A percentile compares a stretch with the other conserved stretches of the same genome.
phyloP scores from a whole-genome alignment of 2,888 invertebrate genomes.

The Ectemnius lituratus region DNA sequence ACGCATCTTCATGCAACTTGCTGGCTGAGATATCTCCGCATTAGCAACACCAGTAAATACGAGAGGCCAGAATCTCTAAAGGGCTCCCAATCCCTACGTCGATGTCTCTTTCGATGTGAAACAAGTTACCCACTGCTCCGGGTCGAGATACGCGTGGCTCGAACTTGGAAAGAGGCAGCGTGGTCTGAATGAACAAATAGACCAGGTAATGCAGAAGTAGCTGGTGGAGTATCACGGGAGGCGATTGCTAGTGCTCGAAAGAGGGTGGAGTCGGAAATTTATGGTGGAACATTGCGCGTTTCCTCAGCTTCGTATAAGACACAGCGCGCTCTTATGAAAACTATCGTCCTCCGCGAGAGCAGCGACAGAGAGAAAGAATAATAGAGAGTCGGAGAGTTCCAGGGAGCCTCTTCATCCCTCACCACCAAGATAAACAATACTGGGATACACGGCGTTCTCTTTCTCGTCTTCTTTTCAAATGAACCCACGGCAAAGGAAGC shows the following conservation, averaged over 20 bases:
- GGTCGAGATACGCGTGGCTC: not conserved
- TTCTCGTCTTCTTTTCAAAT: no score
- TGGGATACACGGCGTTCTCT: not conserved
- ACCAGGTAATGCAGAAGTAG: not conserved
- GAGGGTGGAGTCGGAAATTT: not conserved
- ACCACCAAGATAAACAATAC: conserved; percentile 5
- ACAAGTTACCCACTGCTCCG: not conserved
- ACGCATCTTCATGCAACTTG: no score
- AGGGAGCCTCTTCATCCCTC: no score
- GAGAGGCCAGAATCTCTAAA: no score
- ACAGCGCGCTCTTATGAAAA: conserved; percentile 4
- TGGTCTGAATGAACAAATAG: not conserved
- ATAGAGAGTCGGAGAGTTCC: not conserved
- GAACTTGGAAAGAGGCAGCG: not conserved
- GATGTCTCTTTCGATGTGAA: no score
- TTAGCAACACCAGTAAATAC: no score
- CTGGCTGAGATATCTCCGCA: no score
- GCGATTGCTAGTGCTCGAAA: not conserved
- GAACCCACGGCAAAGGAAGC: no score
- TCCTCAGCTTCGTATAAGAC: not conserved
- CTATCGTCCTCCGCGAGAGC: not conserved
- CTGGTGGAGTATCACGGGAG: not conserved
- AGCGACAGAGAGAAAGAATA: not conserved
- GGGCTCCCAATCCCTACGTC: no score
- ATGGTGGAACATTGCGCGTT: conserved; percentile 7